These are phyloP conservation scores for Anser brachyrhynchus DNA, from an alignment of 2,113 vertebrate species.

Conservation along the genomic window DNA sequence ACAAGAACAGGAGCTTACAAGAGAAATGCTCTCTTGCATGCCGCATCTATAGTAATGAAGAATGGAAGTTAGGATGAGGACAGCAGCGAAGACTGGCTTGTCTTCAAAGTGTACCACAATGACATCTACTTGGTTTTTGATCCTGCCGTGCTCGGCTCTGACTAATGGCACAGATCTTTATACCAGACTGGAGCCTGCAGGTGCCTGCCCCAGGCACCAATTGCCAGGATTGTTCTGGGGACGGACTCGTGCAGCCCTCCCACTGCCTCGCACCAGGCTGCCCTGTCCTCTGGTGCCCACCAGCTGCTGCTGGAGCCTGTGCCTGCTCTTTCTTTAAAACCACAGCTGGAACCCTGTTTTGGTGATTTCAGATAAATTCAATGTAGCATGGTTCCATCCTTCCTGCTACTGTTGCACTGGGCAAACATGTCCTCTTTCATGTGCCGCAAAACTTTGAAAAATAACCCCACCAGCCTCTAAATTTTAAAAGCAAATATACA, in stretches of 20 bases:
- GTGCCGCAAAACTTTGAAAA: neutral
- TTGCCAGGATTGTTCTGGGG: neutral
- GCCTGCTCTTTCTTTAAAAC: constrained; percentile 7
- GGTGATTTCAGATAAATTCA: neutral
- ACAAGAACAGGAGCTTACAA: neutral
- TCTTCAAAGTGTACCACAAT: too few relatives aligned
- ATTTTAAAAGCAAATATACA: neutral
- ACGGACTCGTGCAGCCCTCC: fast-evolving
- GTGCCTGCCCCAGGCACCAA: neutral
- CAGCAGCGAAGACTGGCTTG: neutral
- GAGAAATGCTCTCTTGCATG: neutral
- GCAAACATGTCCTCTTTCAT: neutral
- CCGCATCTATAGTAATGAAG: fast-evolving
- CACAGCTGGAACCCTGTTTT: neutral
- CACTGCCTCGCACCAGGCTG: fast-evolving
- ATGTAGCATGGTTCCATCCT: constrained; percentile 52
- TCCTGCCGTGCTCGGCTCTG: neutral
- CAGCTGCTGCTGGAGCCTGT: neutral
- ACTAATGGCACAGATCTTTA: neutral
- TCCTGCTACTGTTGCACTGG: neutral
- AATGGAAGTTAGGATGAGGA: neutral
- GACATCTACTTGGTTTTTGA: neutral
- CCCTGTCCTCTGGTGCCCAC: neutral
- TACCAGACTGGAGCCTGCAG: neutral
- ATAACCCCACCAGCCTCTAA: neutral